Evolutionary conservation across 2,113 vertebrate genomes (phyloP), one percentile per base, ranked within the genome.

Genomic region (Ptychochromis oligacanthus): DNA sequence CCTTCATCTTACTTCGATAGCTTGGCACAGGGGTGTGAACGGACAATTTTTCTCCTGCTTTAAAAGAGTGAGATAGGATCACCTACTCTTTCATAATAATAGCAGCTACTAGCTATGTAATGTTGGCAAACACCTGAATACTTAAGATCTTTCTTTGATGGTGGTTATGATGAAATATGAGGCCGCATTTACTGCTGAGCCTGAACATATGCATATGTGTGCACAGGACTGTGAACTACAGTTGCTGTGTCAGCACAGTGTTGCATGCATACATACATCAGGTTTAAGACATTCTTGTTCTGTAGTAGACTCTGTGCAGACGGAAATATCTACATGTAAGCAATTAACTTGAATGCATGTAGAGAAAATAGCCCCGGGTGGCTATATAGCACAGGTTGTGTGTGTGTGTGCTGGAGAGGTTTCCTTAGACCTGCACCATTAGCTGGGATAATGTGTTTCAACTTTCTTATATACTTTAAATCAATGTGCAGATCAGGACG

Each of bases 201-300:
- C 75, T 52, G 59, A 82, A 78, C 64, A 56, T 31, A 56, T 79
- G 43, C 43, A 43, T 24, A 62, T 22, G 9, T 57, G 22, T 49
- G 17, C 67, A 17, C 55, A 31, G 22, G 18, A 26, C 72, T 75
- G 52, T 2, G 9, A 52, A 54, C 80, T 36, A 20, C 22, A 75
- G 26, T 8, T 61, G 81, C 88, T 75, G 58, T n/a, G 56, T 81
- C 84, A 86, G 84, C 79, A 26, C 82, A 20, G 9, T 28, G 20
- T 40, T 72, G 24, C 6, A 7, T 72, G 24, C 6, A 7, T 38
- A 24, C 38, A 36, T 49, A 72, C 36, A 58, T 83, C 54, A 77
- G 74, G 15, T 49, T 60, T 77, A 20, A 59, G 6, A 46, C 26
- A 15, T 77, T 83, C 26, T 24, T 31, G 55, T 77, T 56, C 31